A percentile compares a stretch with the other conserved stretches of the same genome.
Conservation (phyloP, 2,797 vertebrate species). For the Adrianichthys oophorus region DNA sequence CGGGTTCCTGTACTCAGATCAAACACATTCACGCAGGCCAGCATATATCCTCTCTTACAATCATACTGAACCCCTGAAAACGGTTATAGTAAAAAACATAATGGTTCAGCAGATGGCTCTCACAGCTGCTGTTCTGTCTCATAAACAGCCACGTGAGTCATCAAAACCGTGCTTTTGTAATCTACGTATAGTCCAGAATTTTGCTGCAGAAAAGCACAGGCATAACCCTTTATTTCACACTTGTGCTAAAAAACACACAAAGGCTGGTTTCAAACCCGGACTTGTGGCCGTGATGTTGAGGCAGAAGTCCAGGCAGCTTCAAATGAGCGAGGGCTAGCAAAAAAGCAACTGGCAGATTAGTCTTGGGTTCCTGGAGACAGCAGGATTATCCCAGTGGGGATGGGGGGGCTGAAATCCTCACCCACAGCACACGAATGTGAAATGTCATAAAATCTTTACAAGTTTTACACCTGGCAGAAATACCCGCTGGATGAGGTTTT, state of each 20-base stretch:
- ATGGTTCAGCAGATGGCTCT: constrained; percentile 16
- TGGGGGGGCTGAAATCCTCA: constrained; percentile 52
- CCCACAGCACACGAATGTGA: constrained; percentile 43
- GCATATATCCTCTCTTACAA: constrained; percentile 37
- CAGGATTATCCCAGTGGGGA: constrained; percentile 68
- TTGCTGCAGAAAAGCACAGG: constrained; percentile 19
- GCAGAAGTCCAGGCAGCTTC: constrained; percentile 50
- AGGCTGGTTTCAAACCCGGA: constrained; percentile 32
- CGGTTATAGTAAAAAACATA: constrained; percentile 56
- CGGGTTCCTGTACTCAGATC: constrained; percentile 20
- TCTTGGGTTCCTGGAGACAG: constrained; percentile 72
- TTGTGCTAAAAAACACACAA: constrained; percentile 5
- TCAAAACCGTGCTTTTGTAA: constrained; percentile 15
- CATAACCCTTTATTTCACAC: constrained; percentile 21
- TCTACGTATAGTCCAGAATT: constrained; percentile 2
- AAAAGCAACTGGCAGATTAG: constrained; percentile 73
- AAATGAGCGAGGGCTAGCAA: constrained; percentile 48
- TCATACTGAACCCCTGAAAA: constrained; percentile 55
- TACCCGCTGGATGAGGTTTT: constrained; percentile 21
- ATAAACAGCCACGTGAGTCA: constrained; percentile 30
- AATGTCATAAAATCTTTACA: constrained; percentile 35
- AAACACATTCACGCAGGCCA: constrained; percentile 50
- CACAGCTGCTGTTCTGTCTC: constrained; percentile 23
- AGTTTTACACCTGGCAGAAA: constrained; percentile 26
- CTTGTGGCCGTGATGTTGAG: constrained; percentile 47